Base-by-base conservation (phyloP, 2,113 vertebrate genomes). In the Alexandromys fortis region DNA sequence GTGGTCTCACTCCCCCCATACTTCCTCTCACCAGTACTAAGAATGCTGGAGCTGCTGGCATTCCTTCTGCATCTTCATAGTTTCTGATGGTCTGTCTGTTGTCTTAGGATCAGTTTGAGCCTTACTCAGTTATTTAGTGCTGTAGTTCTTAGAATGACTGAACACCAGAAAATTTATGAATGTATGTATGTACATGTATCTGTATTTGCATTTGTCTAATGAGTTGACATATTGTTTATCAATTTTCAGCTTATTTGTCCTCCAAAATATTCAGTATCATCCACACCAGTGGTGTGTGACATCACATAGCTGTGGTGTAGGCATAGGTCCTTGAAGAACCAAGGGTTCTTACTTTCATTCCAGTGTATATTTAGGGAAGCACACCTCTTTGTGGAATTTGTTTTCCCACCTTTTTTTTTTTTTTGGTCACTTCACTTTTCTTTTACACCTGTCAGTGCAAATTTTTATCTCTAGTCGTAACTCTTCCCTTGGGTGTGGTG, bases 401-500 rank as follows among this genome's bases (percentile, higher is more conserved):
- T 67, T 67, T 11, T 35, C 6, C 13, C 49, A 10, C 3, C 17
- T 90, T 73, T 42, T 55, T 67, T 63, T 73, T 42, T 55, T 73
- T 75, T 7, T 42, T 42, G 42, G 79, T 61, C 47, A 70, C 75
- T 14, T 35, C 35, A 6, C 1, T 47, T 6, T 70, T 35, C 88
- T 14, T 77, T 33, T 14, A 24, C 3, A 21, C 1, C 2, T 1
- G 4, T 81, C 22, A 73, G n/a, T 14, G 11, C 0, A 52, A 30
- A 42, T n/a, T 61, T 83, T 81, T 12, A 22, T n/a, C 13, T 75
- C 16, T 82, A 52, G 1, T 89, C 2, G 30, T 13, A 89, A 78
- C 12, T 35, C 5, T 4, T 72, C 19, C 38, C 5, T 2, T 63
- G 73, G 4, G 22, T 24, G 14, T 21, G 14, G 21, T 68, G 9